phyloP scores from a whole-genome alignment of 2,888 invertebrate species.

The Xylota sylvarum region DNA sequence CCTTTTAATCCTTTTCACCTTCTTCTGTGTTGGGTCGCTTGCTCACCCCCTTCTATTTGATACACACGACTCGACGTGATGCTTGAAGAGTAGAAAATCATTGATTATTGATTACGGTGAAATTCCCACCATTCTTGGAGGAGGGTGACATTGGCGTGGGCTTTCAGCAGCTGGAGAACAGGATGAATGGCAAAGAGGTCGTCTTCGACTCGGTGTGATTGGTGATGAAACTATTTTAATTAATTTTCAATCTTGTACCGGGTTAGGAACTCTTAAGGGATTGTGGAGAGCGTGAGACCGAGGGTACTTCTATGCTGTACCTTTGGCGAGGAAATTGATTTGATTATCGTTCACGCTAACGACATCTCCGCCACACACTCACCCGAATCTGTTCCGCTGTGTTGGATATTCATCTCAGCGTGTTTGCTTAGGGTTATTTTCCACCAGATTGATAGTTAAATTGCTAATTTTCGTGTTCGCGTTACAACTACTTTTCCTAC shows the following conservation, averaged over 20 bases:
- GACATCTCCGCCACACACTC: slow-evolving; percentile 22
- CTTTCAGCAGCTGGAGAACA: not conserved
- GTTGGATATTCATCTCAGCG: slow-evolving; percentile 30
- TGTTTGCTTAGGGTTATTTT: slow-evolving; percentile 54
- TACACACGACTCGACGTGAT: slow-evolving; percentile 22
- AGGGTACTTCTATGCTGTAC: slow-evolving; percentile 16
- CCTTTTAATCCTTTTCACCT: slow-evolving; percentile 34
- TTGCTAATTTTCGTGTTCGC: slow-evolving; percentile 63
- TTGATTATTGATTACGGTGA: slow-evolving; percentile 58
- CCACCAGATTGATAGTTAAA: slow-evolving; percentile 64
- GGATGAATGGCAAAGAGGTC: slow-evolving; percentile 37
- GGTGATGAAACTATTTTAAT: slow-evolving; percentile 73
- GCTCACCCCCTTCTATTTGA: not conserved
- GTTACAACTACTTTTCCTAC: slow-evolving; percentile 14
- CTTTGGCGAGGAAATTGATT: slow-evolving; percentile 62
- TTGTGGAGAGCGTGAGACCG: not conserved
- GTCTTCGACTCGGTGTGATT: slow-evolving; percentile 38
- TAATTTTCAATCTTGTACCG: slow-evolving; percentile 70
- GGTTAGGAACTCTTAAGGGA: slow-evolving; percentile 9
- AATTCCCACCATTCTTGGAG: slow-evolving; percentile 6
- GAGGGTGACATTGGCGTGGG: not conserved
- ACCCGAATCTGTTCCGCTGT: not conserved
- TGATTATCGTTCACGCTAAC: slow-evolving; percentile 69
- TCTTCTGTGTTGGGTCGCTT: not conserved
- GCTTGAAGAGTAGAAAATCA: slow-evolving; percentile 47